phyloP scores from a whole-genome alignment of 2,113 vertebrate genomes.

The Calidris pygmaea region DNA sequence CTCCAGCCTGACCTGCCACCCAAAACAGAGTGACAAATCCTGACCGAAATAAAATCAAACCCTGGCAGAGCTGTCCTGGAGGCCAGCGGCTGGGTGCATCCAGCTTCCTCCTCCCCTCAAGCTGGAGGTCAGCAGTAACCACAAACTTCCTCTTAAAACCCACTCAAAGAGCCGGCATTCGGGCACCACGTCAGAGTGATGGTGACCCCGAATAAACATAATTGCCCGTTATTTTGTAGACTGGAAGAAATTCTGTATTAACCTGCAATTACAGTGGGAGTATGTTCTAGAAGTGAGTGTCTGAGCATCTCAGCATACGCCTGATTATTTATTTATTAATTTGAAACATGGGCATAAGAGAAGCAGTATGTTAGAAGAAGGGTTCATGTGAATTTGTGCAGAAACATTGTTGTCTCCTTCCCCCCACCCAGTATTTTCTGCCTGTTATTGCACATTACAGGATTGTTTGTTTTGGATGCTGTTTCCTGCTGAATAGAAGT shows the following conservation, averaged over 20 bases:
- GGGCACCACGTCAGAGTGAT: background rate
- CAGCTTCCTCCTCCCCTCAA: background rate
- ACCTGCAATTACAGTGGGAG: background rate
- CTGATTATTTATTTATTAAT: background rate
- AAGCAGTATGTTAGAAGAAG: background rate
- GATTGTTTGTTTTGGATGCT: background rate
- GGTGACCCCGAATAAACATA: background rate
- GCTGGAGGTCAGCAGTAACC: background rate
- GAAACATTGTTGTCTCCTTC: background rate
- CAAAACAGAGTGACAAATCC: background rate
- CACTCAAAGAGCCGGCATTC: rapidly evolving
- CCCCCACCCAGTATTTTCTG: background rate
- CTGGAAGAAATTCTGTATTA: background rate
- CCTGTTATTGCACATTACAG: background rate
- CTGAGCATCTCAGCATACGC: rapidly evolving
- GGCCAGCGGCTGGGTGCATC: background rate
- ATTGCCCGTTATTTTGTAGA: background rate
- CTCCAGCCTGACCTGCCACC: background rate
- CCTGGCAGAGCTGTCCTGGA: background rate
- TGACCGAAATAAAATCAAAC: background rate
- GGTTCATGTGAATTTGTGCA: background rate
- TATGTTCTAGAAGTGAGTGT: background rate
- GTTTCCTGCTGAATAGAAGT: background rate
- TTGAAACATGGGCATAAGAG: background rate
- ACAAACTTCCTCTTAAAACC: background rate